These are phyloP conservation scores for Chromoteleia sp. DNA, from an alignment of 2,888 invertebrate species.

Conservation along the genomic window DNA sequence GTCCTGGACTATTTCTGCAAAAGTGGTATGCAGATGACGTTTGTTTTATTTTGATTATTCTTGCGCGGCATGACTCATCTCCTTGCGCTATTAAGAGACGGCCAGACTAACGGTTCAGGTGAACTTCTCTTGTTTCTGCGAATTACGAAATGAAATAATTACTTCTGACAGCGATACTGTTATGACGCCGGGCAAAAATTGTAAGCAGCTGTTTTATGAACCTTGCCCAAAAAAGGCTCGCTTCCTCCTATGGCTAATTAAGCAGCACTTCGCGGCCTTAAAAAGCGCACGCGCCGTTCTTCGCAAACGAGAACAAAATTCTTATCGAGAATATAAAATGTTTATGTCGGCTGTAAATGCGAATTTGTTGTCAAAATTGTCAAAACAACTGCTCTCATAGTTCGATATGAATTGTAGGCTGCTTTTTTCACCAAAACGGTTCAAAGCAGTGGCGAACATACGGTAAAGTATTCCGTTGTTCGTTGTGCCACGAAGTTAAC, in stretches of 20 bases:
- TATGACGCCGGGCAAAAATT: slow-evolving; percentile 40
- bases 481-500: background rate
- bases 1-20: slow-evolving; percentile 19
- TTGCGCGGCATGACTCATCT: slow-evolving; percentile 43
- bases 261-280: background rate
- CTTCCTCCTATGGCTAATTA: slow-evolving; percentile 47
- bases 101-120: slow-evolving; percentile 54
- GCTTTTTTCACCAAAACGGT: too few relatives aligned
- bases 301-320: background rate
- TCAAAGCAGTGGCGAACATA: too few relatives aligned
- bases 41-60: slow-evolving; percentile 30
- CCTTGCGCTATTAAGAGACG: slow-evolving; percentile 25
- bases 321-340: background rate
- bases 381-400: too few relatives aligned
- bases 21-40: slow-evolving; percentile 37
- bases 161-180: slow-evolving; percentile 63
- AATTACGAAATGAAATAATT: slow-evolving; percentile 66
- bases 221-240: slow-evolving; percentile 45
- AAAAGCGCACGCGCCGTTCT: too few relatives aligned
- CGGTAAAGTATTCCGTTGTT: too few relatives aligned
- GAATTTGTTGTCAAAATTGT: background rate
- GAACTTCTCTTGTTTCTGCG: slow-evolving; percentile 41
- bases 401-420: too few relatives aligned
- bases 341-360: background rate
- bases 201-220: slow-evolving; percentile 57